Conservation (phyloP, 2,888 invertebrate genomes). For the Sipha maydis region DNA sequence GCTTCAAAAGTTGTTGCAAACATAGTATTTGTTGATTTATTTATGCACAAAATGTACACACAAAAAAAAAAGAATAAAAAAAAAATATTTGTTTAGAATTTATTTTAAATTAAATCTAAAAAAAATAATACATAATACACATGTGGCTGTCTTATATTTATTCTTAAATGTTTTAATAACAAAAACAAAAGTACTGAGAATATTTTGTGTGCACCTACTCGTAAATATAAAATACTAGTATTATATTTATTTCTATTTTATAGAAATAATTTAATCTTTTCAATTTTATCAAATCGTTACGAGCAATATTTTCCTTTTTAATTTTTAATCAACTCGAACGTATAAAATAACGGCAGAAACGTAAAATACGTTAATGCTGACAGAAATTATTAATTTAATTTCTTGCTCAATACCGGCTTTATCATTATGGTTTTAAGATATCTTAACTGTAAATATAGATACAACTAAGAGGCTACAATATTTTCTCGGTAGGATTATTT, state of each 20-base stretch:
- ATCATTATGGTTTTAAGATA: too few relatives aligned
- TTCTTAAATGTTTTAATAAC: too few relatives aligned
- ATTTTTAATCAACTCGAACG: conserved; percentile 13
- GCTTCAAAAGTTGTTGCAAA: not conserved
- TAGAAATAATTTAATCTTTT: not conserved
- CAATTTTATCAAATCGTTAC: not conserved
- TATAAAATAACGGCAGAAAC: not conserved
- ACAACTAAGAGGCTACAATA: too few relatives aligned
- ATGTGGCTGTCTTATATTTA: not conserved
- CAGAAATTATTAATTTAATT: not conserved
- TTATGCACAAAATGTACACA: not conserved
- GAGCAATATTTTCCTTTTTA: not conserved
- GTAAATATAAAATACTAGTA: not conserved
- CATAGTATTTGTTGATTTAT: not conserved
- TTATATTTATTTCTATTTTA: not conserved
- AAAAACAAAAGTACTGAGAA: not conserved
- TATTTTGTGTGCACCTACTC: not conserved
- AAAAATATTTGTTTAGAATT: not conserved
- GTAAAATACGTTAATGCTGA: not conserved
- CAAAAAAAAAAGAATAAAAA: not conserved
- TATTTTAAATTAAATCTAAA: not conserved
- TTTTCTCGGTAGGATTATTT: too few relatives aligned
- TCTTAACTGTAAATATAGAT: too few relatives aligned
- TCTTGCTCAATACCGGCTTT: not conserved
- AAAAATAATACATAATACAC: not conserved